A percentile compares a stretch with the other conserved stretches of the same genome.
Evolutionary conservation across 2,797 vertebrate species (phyloP).

Genomic region (Chlorospingus flavigularis): DNA sequence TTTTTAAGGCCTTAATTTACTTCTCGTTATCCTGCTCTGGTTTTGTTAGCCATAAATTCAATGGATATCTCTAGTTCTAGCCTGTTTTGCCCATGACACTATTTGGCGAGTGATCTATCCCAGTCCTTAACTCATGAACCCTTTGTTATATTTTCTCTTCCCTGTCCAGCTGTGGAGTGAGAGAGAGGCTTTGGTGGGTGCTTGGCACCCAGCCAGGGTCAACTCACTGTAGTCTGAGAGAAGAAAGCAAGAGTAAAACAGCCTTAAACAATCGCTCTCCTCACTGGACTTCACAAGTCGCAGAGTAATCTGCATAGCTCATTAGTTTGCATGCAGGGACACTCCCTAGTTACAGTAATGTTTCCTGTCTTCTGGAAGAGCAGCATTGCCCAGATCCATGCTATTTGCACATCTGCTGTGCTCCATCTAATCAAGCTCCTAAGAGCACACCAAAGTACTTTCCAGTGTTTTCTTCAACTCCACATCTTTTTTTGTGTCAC

Average conservation of each 20-base stretch:
- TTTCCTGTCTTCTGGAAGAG: not conserved
- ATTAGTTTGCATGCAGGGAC: not conserved
- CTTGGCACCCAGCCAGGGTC: not conserved
- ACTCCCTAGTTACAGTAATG: not conserved
- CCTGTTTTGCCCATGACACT: not conserved
- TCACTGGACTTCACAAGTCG: not conserved
- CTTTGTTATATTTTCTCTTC: not conserved
- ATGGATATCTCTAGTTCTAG: not conserved
- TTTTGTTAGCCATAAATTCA: not conserved
- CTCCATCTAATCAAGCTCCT: not conserved
- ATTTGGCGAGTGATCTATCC: not conserved
- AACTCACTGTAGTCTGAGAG: not conserved
- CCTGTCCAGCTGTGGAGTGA: not conserved
- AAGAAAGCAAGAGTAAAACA: not conserved
- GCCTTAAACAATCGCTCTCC: not conserved
- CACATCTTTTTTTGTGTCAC: not conserved
- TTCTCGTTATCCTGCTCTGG: not conserved
- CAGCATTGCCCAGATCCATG: not conserved
- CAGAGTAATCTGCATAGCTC: not conserved
- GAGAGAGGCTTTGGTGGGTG: not conserved
- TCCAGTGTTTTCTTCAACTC: not conserved
- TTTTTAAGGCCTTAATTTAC: not conserved
- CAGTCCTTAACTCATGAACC: not conserved
- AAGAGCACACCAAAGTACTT: not conserved
- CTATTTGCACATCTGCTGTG: not conserved